Evolutionary conservation across 30 jellyfish, hydroid and myxozoan genomes (phyloP), one percentile per base, ranked within the genome.

Genomic region (Aurelia sp.): DNA sequence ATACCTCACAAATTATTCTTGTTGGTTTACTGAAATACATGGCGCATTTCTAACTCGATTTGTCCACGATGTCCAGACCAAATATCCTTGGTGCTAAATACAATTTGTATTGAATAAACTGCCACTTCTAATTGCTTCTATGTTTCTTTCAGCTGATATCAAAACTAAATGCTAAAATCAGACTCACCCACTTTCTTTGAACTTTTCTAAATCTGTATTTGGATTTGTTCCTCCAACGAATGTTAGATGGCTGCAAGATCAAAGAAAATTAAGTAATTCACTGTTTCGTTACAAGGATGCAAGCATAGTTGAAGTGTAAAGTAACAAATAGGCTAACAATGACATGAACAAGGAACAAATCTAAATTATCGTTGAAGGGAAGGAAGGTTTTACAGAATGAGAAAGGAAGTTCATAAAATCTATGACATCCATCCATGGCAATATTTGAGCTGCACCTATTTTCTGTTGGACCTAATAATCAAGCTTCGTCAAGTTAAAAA

Each of bases 211-310:
- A 81, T 84, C 86, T 13, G 74, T 78, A 8, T 81, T 74, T 15
- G 89, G 84, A 57, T 84, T 88, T 6, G 85, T 94, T 44, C 99
- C 99, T 11, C 99, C 99, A 70, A 94, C 95, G 73, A 82, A 85
- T 3, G 89, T 73, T n/a, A 70, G 27, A 9, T 76, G 91, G 47
- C 98, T 88, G 21, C 47, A 76, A 37, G 31, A 41, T 7, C 21
- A 62, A 58, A 47, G 8, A 41, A 19, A 13, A 61, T 30, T 0
- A 21, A n/a, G 5, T 62, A 31, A 40, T 5, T 9, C 76, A 5
- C 37, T 6, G n/a, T 15, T 22, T 21, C 6, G 6, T 47, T 17
- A 40, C 53, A 13, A 3, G 21, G 50, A 13, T 18, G 61, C 0
- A 70, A 41, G 8, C 51, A 31, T 6, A 6, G 12, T 21, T 17